phyloP scores from a whole-genome alignment of 2,888 invertebrate species.

The Seira sanloemensis region DNA sequence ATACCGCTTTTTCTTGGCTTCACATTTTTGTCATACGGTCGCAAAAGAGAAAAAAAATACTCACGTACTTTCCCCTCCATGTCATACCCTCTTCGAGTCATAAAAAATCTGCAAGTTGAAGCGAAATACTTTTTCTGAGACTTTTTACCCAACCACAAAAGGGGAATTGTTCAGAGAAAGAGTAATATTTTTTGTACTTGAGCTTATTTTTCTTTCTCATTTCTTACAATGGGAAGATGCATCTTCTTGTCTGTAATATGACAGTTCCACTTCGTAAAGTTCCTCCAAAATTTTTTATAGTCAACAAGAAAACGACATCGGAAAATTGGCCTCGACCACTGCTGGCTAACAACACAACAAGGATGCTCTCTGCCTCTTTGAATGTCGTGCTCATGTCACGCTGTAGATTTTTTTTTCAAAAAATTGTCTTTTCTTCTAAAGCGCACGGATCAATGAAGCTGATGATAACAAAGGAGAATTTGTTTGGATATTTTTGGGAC shows the following conservation, averaged over 20 bases:
- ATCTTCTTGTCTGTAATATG: conserved; percentile 45
- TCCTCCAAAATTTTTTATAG: conserved; percentile 27
- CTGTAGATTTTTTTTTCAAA: background rate
- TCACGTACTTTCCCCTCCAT: conserved; percentile 32
- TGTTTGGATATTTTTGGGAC: no score
- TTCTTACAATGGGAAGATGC: conserved; percentile 31
- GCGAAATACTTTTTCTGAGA: background rate
- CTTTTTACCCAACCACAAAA: background rate
- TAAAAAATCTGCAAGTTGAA: background rate
- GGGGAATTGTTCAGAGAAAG: background rate
- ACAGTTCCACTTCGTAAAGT: conserved; percentile 55
- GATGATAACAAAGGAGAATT: no score
- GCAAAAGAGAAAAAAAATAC: conserved; percentile 12
- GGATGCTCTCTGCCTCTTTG: background rate
- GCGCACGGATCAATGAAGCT: conserved; percentile 26
- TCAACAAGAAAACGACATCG: background rate
- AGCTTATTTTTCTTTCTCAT: conserved; percentile 21
- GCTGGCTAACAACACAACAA: no score
- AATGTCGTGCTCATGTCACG: background rate
- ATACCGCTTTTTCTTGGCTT: conserved; percentile 17
- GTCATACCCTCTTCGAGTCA: background rate
- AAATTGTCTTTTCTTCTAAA: background rate
- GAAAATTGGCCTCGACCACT: background rate
- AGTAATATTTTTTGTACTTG: conserved; percentile 18
- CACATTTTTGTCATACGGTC: conserved; percentile 38